Base-by-base conservation (phyloP, 2,888 invertebrate species). In the Selenia dentaria region DNA sequence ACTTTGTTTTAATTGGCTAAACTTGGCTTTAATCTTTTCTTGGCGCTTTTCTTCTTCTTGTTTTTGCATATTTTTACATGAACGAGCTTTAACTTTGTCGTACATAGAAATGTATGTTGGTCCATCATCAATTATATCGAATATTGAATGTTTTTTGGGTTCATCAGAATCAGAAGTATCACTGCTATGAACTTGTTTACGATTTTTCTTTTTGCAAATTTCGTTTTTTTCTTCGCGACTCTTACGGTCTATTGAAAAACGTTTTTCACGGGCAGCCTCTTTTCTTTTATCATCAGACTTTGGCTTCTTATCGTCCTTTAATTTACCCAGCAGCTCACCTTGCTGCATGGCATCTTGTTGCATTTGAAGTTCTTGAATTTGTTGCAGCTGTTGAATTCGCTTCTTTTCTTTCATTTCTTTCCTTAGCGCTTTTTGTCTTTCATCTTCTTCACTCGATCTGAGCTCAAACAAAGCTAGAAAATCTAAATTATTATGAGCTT, bases 41-140 rank as follows among this genome's bases (percentile, higher is more conserved):
- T 95, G 94, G 0, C 95, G 92, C 74, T 96, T 96, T 80, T 97
- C 96, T 79, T 97, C 97, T 72, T 96, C 96, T 73, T 96, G 94
- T 73, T 97, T 97, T 75, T 97, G 96, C 95, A 97, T 96, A 77
- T 97, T 97, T 81, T 97, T 97, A 67, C 97, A 97, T 13, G 97
- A 97, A 26, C 97, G 93, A 2, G 97, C 97, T 81, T 98, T 98
- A 0, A 98, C 97, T 85, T 98, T 98, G 76, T 98, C 98, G 78
- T 99, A 99, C 98, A 99, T 99, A 6, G 98, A 98, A 49, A 98
- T 96, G 74, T 97, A 98, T 6, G 95, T 94, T 0, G 97, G 97
- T 48, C 95, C 97, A 69, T 97, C 97, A 71, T 96, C 95, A 29
- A 96, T 94, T 45, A 97, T 96, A 74, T 97, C 97, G 79, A 97